These are phyloP conservation scores for Phaedon cochleariae DNA, from an alignment of 2,888 invertebrate species.

Conservation along the genomic window DNA sequence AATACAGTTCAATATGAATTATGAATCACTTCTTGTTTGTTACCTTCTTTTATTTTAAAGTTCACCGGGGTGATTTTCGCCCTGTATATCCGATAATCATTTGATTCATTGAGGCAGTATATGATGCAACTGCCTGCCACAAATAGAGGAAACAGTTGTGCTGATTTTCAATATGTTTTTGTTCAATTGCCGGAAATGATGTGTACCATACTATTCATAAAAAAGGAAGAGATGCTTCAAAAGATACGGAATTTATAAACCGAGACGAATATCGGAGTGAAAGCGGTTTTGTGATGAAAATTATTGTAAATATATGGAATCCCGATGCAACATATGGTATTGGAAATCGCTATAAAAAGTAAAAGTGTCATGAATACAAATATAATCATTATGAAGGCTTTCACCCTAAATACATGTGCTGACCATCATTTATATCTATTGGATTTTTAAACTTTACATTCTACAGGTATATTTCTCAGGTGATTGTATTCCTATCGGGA, in stretches of 20 bases:
- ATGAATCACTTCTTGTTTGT: too few species aligned
- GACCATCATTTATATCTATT: too few species aligned
- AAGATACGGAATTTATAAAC: constrained; percentile 23
- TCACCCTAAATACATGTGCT: background rate
- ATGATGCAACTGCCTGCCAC: background rate
- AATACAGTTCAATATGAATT: too few species aligned
- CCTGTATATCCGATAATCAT: too few species aligned
- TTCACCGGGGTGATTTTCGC: too few species aligned
- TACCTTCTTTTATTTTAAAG: too few species aligned
- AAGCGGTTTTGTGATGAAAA: constrained; percentile 21
- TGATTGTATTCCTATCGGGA: too few species aligned
- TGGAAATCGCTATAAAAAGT: constrained; percentile 18
- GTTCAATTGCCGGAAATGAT: background rate
- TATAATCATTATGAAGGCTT: background rate
- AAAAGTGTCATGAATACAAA: constrained; percentile 10
- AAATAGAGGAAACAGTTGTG: background rate
- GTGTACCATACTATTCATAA: background rate
- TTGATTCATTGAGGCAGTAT: background rate
- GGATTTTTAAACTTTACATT: too few species aligned
- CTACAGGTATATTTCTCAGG: too few species aligned
- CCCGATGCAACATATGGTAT: constrained; percentile 16
- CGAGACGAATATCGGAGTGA: constrained; percentile 28
- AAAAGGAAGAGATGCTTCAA: background rate
- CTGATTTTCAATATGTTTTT: background rate
- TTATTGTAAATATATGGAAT: constrained; percentile 19